These are phyloP conservation scores for Chaenogobius annularis DNA, from an alignment of 2,113 vertebrate species.

Conservation along the genomic window DNA sequence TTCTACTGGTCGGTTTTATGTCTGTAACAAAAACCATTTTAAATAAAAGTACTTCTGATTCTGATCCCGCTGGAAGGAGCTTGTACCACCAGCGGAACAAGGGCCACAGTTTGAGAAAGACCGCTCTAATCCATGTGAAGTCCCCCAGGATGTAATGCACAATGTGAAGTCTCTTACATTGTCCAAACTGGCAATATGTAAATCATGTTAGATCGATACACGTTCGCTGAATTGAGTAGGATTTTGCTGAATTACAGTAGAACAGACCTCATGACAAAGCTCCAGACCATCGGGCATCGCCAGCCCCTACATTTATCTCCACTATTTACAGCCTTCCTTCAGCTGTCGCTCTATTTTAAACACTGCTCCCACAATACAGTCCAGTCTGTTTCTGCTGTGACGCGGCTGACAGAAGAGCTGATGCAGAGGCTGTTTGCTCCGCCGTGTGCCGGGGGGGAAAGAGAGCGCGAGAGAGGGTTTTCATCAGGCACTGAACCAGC, in stretches of 20 bases:
- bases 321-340: slow-evolving; percentile 13
- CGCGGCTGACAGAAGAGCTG: slow-evolving; percentile 45
- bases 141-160: no score
- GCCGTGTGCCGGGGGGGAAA: neutral
- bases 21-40: no score
- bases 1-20: no score
- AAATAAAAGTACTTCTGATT: no score
- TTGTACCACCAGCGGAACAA: no score
- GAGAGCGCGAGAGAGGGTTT: neutral
- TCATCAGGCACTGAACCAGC: no score
- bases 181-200: no score
- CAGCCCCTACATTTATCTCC: slow-evolving; percentile 11
- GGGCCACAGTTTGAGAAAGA: no score
- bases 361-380: slow-evolving; percentile 15
- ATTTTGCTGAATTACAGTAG: neutral
- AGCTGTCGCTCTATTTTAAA: slow-evolving; percentile 31
- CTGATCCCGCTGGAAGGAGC: no score
- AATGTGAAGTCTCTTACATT: no score
- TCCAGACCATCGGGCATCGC: neutral
- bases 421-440: slow-evolving; percentile 40
- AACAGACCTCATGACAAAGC: neutral
- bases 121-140: no score
- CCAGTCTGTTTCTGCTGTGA: slow-evolving; percentile 13
- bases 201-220: no score
- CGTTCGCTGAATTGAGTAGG: neutral